Conservation (phyloP, 2,888 invertebrate species). For the Rhagonycha fulva region DNA sequence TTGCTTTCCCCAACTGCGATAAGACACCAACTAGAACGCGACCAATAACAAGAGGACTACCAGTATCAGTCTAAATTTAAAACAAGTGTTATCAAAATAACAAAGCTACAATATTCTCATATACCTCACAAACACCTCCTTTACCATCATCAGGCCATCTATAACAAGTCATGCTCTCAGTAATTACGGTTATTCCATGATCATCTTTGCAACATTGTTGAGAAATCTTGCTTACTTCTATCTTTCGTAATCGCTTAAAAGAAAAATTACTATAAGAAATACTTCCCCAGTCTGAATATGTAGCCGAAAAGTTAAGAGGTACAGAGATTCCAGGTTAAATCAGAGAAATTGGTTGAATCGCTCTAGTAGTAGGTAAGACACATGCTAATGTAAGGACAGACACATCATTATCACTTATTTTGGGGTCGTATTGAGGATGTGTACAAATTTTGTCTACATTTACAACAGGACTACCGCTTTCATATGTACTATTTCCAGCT, state of each 20-base stretch:
- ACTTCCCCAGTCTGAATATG: slow-evolving; percentile 22
- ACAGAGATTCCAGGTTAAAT: background rate
- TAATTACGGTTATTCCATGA: slow-evolving; percentile 9
- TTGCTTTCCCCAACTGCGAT: background rate
- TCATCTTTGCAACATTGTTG: slow-evolving; percentile 40
- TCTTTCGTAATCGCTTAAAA: slow-evolving; percentile 42
- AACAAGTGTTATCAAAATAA: background rate
- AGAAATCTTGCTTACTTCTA: slow-evolving; percentile 40
- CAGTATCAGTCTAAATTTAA: background rate
- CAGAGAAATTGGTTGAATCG: background rate
- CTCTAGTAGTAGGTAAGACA: background rate
- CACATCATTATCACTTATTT: slow-evolving; percentile 6
- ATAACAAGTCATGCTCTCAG: slow-evolving; percentile 1
- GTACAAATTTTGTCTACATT: background rate
- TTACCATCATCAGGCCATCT: background rate
- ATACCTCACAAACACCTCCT: background rate
- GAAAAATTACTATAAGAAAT: slow-evolving; percentile 29
- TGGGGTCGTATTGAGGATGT: background rate
- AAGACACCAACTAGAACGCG: background rate
- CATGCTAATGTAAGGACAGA: background rate
- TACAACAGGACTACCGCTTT: background rate
- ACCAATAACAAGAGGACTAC: background rate
- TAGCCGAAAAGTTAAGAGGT: background rate
- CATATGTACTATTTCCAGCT: background rate
- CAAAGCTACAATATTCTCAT: background rate